phyloP scores from a whole-genome alignment of 2,797 vertebrate species.

The Pseudochirops corinnae region DNA sequence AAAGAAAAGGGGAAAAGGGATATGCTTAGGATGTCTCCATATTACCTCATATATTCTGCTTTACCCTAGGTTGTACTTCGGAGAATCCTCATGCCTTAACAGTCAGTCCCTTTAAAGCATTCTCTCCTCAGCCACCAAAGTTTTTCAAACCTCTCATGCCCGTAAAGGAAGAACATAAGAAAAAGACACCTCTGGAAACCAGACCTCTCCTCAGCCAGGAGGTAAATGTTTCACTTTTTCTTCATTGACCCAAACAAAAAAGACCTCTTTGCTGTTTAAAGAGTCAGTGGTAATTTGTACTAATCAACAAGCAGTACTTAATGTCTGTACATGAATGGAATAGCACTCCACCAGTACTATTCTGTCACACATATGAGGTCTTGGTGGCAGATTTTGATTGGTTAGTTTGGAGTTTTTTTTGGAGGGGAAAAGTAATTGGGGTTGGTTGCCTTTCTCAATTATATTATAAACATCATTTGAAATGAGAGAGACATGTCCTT shows the following conservation, averaged over 20 bases:
- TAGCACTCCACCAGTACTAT: rapidly evolving
- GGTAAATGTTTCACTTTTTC: slow-evolving; percentile 85
- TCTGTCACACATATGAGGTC: background rate
- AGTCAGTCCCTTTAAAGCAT: slow-evolving; percentile 94
- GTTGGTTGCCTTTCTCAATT: slow-evolving; percentile 4
- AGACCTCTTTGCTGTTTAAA: background rate
- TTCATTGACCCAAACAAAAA: background rate
- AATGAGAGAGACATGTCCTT: slow-evolving; percentile 40
- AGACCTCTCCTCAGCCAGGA: slow-evolving; percentile 95
- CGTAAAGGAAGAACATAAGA: slow-evolving; percentile 95
- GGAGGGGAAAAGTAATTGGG: background rate
- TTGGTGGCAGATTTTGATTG: background rate
- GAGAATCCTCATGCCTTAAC: slow-evolving; percentile 92
- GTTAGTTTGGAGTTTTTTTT: slow-evolving; percentile 10
- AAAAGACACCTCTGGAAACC: slow-evolving; percentile 90
- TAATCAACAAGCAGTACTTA: background rate
- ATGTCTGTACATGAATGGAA: background rate
- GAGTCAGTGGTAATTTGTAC: background rate
- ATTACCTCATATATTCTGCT: slow-evolving; percentile 46
- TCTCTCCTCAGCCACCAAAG: slow-evolving; percentile 96
- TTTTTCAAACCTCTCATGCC: slow-evolving; percentile 98
- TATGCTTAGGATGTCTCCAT: background rate
- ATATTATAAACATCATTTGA: slow-evolving; percentile 7
- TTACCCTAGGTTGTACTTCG: slow-evolving; percentile 85
- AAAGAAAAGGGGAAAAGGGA: background rate